A percentile compares a stretch with the other conserved stretches of the same genome.
Conservation (phyloP, 2,113 vertebrate genomes). For the Peromyscus leucopus region DNA sequence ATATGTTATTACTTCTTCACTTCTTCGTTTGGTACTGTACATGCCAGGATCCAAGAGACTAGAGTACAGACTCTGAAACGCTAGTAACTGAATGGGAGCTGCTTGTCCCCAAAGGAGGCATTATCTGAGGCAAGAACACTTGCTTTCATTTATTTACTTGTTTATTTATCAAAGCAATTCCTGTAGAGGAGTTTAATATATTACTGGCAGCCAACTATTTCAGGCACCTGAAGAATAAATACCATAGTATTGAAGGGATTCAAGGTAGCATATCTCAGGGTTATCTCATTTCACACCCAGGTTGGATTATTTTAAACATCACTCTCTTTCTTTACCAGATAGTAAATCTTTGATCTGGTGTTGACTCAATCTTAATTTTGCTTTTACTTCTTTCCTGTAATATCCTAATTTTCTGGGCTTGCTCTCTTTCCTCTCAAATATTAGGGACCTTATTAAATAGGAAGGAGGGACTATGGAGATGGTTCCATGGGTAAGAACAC, state of each 20-base stretch:
- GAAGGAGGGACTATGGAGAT: background rate
- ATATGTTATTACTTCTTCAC: background rate
- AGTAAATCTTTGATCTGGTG: background rate
- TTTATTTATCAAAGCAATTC: background rate
- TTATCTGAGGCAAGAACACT: background rate
- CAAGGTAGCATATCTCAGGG: background rate
- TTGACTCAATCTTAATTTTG: background rate
- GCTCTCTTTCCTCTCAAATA: background rate
- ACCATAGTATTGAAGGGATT: background rate
- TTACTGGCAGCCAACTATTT: background rate
- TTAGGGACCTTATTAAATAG: background rate
- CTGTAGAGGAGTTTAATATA: background rate
- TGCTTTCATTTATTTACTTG: background rate
- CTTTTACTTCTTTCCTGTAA: background rate
- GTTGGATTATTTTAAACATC: background rate
- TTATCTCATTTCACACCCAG: background rate
- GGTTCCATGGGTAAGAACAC: background rate
- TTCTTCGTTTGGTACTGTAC: background rate
- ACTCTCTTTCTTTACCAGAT: background rate
- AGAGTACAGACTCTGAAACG: background rate
- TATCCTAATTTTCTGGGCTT: background rate
- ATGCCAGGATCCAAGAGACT: background rate
- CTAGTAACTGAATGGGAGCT: background rate
- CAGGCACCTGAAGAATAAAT: background rate
- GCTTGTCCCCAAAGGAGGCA: background rate